Conservation (phyloP, 2,888 invertebrate genomes). For the Plutella xylostella region DNA sequence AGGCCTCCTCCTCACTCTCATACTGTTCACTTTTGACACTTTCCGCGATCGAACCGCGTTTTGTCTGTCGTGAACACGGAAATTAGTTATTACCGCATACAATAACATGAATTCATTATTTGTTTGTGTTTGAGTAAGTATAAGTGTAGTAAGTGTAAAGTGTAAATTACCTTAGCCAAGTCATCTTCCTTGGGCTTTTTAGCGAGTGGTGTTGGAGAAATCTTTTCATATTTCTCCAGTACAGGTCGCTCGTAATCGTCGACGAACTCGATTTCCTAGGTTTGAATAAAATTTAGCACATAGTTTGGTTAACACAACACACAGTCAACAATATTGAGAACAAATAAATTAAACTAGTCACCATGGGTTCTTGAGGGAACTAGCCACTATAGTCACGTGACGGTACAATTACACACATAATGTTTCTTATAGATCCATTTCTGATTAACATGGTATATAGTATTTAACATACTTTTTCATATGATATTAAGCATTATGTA, state of each 20-base stretch:
- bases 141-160: slow-evolving; percentile 17
- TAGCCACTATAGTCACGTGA: neutral
- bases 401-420: too few relatives aligned
- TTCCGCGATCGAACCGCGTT: slow-evolving; percentile 55
- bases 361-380: neutral
- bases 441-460: neutral
- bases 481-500: slow-evolving; percentile 29
- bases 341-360: slow-evolving; percentile 2
- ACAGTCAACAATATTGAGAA: slow-evolving; percentile 14
- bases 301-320: slow-evolving; percentile 39
- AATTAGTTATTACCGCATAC: neutral
- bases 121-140: neutral
- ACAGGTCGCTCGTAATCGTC: slow-evolving; percentile 84
- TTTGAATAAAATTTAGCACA: slow-evolving; percentile 51
- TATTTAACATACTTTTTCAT: neutral
- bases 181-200: slow-evolving; percentile 62
- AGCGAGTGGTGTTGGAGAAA: slow-evolving; percentile 63
- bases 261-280: slow-evolving; percentile 64
- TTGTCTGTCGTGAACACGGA: slow-evolving; percentile 30
- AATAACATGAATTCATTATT: neutral
- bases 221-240: slow-evolving; percentile 77
- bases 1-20: slow-evolving; percentile 54
- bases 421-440: neutral
- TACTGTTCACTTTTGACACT: slow-evolving; percentile 53
- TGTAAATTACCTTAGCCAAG: slow-evolving; percentile 56